Conservation (phyloP, 2,113 vertebrate genomes). For the Semicossyphus pulcher region DNA sequence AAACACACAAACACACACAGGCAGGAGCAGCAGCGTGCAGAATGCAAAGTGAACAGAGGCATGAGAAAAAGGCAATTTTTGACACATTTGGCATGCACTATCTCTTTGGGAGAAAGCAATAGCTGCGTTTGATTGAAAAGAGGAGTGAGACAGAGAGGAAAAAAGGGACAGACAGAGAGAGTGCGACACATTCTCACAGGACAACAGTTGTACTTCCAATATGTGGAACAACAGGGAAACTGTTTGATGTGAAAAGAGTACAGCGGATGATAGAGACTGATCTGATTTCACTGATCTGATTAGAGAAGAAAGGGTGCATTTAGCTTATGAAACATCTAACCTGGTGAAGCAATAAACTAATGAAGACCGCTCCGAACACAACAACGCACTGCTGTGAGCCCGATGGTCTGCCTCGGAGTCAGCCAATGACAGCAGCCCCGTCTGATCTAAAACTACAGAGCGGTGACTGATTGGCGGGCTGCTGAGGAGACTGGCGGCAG, state of each 20-base stretch:
- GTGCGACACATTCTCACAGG: not conserved
- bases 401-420: constrained; percentile 16
- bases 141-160: not conserved
- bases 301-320: constrained; percentile 57
- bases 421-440: constrained; percentile 22
- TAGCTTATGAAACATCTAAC: constrained; percentile 59
- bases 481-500: constrained; percentile 43
- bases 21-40: not conserved
- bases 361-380: constrained; percentile 54
- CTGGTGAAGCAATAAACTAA: constrained; percentile 56
- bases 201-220: not conserved
- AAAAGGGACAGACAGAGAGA: not conserved
- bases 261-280: constrained; percentile 39
- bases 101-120: constrained; percentile 19
- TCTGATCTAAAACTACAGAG: constrained; percentile 62
- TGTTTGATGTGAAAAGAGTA: constrained; percentile 10
- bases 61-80: constrained; percentile 24
- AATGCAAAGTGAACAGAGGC: constrained; percentile 50
- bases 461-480: constrained; percentile 63
- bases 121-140: constrained; percentile 8
- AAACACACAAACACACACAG: constrained; percentile 34
- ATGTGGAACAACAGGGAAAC: not conserved
- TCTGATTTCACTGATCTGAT: constrained; percentile 58
- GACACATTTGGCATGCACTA: constrained; percentile 28
- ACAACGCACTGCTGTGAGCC: not conserved